A percentile compares a stretch with the other conserved stretches of the same genome.
Evolutionary conservation across 1,140 invertebrate genomes (phyloP).

Genomic region (Zaprionus tsacasi): DNA sequence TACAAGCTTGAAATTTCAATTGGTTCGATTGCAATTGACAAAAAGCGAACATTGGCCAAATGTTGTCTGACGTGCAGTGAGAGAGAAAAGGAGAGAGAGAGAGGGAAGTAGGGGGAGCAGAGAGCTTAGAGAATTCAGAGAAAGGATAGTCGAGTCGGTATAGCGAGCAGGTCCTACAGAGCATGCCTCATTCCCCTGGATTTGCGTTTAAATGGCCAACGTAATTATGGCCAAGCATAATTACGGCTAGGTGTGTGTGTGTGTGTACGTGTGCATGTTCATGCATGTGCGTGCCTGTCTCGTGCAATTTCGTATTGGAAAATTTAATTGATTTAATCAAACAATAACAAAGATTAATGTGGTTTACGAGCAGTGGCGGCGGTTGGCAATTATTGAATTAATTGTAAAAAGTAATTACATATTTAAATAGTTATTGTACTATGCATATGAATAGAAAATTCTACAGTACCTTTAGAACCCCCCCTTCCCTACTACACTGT

Average conservation of each 20-base stretch:
- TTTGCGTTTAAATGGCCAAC: conserved; percentile 68
- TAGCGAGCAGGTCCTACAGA: neutral
- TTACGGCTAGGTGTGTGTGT: conserved; percentile 22
- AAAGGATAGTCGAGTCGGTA: neutral
- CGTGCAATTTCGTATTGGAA: conserved; percentile 25
- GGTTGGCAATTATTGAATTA: neutral
- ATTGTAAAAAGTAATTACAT: conserved; percentile 7
- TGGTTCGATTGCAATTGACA: conserved; percentile 57
- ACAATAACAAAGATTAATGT: conserved; percentile 60
- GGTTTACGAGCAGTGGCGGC: conserved; percentile 16
- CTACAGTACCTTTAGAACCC: too few relatives aligned
- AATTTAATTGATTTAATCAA: conserved; percentile 67
- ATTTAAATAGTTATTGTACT: neutral
- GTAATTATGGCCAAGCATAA: conserved; percentile 64
- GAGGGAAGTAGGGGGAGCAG: neutral
- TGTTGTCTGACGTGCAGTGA: conserved; percentile 22
- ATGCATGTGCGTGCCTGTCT: conserved; percentile 11
- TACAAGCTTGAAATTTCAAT: conserved; percentile 61
- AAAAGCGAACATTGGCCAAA: conserved; percentile 48
- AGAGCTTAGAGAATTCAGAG: too few relatives aligned
- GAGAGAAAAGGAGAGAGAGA: neutral
- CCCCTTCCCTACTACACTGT: neutral
- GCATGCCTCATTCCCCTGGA: conserved; percentile 7
- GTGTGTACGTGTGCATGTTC: neutral
- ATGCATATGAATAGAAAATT: neutral